These are phyloP conservation scores for Trichomycterus rosablanca DNA, from an alignment of 2,113 vertebrate genomes.

Conservation along the genomic window DNA sequence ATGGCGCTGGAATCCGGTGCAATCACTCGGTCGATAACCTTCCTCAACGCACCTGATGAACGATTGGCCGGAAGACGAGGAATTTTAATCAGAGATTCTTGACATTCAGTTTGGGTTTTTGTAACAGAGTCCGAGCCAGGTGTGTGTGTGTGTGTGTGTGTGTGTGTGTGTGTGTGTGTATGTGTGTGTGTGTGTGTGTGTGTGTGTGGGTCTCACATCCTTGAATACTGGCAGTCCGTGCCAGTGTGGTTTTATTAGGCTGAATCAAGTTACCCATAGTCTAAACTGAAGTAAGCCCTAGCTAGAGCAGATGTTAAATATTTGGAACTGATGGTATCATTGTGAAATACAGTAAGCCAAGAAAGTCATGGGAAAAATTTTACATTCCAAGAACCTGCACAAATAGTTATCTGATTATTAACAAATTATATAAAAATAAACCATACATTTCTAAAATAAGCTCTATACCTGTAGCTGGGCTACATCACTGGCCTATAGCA, in stretches of 20 bases:
- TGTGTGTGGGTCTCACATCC: slow-evolving; percentile 10
- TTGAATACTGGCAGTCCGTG: slow-evolving; percentile 25
- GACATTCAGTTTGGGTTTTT: slow-evolving; percentile 50
- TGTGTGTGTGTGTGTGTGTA: slow-evolving; percentile 26
- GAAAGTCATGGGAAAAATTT: too few relatives aligned
- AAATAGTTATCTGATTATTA: too few relatives aligned
- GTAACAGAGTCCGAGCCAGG: slow-evolving; percentile 31
- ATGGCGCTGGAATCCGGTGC: slow-evolving; percentile 69
- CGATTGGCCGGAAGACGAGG: slow-evolving; percentile 58
- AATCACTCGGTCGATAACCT: slow-evolving; percentile 64
- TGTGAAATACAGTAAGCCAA: too few relatives aligned
- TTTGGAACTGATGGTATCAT: neutral
- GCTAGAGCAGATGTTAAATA: too few relatives aligned
- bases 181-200: slow-evolving; percentile 14
- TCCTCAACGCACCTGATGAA: slow-evolving; percentile 74
- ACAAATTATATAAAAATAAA: too few relatives aligned
- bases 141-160: slow-evolving; percentile 22
- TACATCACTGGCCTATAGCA: too few relatives aligned
- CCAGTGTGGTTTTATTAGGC: slow-evolving; percentile 34
- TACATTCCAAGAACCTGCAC: too few relatives aligned
- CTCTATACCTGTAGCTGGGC: too few relatives aligned
- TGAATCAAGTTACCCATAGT: slow-evolving; percentile 33
- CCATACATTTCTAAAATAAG: too few relatives aligned
- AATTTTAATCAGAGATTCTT: slow-evolving; percentile 70
- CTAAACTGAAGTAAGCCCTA: slow-evolving; percentile 1